These are phyloP conservation scores for Hypotaenidia okinawae DNA, from an alignment of 2,797 vertebrate genomes.

Conservation along the genomic window DNA sequence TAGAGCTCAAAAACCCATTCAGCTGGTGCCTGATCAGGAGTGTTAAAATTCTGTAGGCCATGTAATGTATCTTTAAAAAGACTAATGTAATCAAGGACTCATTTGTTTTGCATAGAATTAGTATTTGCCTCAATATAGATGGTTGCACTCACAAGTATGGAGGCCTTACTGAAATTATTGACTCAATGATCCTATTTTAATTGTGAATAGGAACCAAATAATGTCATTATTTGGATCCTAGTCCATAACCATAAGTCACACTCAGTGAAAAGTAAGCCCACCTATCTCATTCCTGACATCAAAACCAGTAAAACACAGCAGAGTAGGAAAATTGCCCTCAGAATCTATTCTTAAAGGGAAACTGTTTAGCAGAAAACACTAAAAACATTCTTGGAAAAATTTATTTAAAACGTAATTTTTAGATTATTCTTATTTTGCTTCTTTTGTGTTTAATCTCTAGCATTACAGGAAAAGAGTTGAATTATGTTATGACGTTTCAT, in stretches of 20 bases:
- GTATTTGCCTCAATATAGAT: not conserved
- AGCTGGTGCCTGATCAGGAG: no score
- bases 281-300: not conserved
- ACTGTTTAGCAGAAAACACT: not conserved
- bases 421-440: not conserved
- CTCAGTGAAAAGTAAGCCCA: not conserved
- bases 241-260: not conserved
- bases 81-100: not conserved
- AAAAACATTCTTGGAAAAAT: not conserved
- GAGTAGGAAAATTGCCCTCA: not conserved
- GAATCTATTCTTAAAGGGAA: not conserved
- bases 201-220: not conserved
- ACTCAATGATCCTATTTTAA: not conserved
- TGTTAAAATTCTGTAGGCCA: not conserved
- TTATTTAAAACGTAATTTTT: not conserved
- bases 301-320: not conserved
- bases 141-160: not conserved
- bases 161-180: not conserved
- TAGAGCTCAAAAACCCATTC: not conserved
- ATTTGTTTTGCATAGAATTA: not conserved
- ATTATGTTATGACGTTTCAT: not conserved
- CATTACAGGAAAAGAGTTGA: not conserved
- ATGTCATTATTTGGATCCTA: not conserved
- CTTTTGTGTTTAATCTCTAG: not conserved
- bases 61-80: not conserved